These are phyloP conservation scores for Melitaea athalia DNA, from an alignment of 2,888 invertebrate species.

Conservation along the genomic window DNA sequence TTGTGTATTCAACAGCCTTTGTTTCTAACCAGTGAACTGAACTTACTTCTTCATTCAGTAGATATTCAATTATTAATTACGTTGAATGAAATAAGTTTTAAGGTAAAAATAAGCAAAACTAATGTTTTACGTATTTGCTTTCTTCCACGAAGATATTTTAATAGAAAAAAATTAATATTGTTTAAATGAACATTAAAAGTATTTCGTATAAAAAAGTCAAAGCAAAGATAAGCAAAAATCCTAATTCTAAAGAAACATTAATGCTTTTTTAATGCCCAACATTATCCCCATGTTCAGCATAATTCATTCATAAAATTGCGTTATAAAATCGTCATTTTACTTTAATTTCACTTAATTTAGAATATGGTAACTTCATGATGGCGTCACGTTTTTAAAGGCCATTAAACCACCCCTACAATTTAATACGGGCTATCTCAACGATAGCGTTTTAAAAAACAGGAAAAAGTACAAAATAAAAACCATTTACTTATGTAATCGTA, in stretches of 20 bases:
- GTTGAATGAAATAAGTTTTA: background rate
- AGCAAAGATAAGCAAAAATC: background rate
- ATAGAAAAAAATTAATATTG: background rate
- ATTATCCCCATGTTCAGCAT: conserved; percentile 26
- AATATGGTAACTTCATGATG: conserved; percentile 40
- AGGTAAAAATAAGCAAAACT: too few species aligned
- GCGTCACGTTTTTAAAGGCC: conserved; percentile 59
- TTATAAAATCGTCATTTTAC: conserved; percentile 39
- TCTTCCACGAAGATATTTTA: background rate
- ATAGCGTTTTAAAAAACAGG: conserved; percentile 32
- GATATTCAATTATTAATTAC: background rate
- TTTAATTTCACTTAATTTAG: conserved; percentile 45
- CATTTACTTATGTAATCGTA: too few species aligned
- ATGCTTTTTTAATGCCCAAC: conserved; percentile 24
- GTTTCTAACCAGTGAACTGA: background rate
- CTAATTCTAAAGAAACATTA: conserved; percentile 1
- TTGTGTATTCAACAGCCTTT: conserved; percentile 7
- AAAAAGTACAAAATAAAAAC: background rate
- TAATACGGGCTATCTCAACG: conserved; percentile 57
- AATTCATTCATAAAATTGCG: conserved; percentile 26
- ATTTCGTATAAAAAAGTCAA: background rate
- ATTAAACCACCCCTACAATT: conserved; percentile 60
- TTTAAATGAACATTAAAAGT: background rate
- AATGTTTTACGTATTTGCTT: too few species aligned
- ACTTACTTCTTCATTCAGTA: background rate